Evolutionary conservation across 2,113 vertebrate genomes (phyloP).

Genomic region (Eupsittula cactorum): DNA sequence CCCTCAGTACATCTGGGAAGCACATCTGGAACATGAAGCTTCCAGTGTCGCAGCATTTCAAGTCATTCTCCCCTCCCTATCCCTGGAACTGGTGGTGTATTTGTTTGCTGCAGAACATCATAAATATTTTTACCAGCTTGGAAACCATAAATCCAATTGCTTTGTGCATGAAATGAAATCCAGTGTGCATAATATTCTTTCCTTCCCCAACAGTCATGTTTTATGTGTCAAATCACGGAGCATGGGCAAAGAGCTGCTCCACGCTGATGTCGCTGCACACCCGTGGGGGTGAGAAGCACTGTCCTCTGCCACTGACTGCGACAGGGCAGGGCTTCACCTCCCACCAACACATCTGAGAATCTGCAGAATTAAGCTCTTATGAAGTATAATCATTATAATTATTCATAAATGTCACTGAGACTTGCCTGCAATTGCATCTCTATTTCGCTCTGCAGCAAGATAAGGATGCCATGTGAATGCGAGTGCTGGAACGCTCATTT

Average conservation of each 20-base stretch:
- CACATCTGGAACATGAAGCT: accelerated
- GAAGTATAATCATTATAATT: slow-evolving; percentile 18
- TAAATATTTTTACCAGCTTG: background rate
- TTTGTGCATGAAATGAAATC: background rate
- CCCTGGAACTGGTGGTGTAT: accelerated
- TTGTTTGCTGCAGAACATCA: background rate
- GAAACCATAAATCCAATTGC: background rate
- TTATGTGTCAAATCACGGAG: background rate
- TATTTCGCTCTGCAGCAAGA: background rate
- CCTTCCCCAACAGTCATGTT: background rate
- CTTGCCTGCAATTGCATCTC: background rate
- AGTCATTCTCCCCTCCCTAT: background rate
- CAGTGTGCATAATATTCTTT: background rate
- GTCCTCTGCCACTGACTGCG: background rate
- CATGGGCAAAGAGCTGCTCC: accelerated
- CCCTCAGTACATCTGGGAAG: background rate
- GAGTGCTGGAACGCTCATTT: background rate
- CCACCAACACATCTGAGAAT: background rate
- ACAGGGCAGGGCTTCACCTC: background rate
- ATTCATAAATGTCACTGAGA: background rate
- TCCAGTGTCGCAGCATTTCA: background rate
- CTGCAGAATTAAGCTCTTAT: background rate
- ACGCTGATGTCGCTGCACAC: accelerated
- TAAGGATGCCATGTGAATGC: background rate
- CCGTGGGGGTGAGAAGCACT: accelerated